These are phyloP conservation scores for Stenodera caucasica DNA, from an alignment of 2,888 invertebrate species.

Conservation along the genomic window DNA sequence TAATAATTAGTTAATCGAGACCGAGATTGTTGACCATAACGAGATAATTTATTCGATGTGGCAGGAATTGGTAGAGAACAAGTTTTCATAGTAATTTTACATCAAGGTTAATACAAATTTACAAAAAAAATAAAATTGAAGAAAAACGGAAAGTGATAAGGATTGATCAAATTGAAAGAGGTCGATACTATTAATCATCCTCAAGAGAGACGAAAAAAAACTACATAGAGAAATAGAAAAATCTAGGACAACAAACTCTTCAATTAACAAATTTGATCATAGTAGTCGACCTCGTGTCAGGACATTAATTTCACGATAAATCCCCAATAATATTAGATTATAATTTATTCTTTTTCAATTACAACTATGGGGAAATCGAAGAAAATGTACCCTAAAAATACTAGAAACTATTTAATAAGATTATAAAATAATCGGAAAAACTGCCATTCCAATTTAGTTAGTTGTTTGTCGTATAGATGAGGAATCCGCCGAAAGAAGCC, in stretches of 20 bases:
- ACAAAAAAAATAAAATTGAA: conserved; percentile 16
- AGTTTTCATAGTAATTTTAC: conserved; percentile 26
- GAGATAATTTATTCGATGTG: conserved; percentile 26
- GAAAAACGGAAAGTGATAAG: conserved; percentile 15
- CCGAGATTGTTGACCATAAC: conserved; percentile 28
- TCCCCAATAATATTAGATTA: neutral
- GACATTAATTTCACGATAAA: conserved; percentile 7
- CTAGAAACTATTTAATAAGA: too few relatives aligned
- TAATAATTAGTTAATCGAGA: conserved; percentile 30
- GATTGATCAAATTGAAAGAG: conserved; percentile 16
- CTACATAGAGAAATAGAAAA: conserved; percentile 2
- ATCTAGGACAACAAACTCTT: conserved; percentile 24
- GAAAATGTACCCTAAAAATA: neutral
- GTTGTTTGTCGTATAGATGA: neutral
- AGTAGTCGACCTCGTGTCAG: conserved; percentile 21
- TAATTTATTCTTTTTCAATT: neutral
- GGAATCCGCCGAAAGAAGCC: neutral
- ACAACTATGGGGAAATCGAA: neutral
- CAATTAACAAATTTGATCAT: conserved; percentile 17
- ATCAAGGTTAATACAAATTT: conserved; percentile 24
- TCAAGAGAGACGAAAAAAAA: conserved; percentile 1
- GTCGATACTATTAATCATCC: conserved; percentile 18
- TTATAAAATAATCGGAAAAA: too few relatives aligned
- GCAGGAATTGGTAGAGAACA: conserved; percentile 28
- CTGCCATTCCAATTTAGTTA: too few relatives aligned